A percentile compares a stretch with the other conserved stretches of the same genome.
Evolutionary conservation across 2,797 vertebrate species (phyloP).

Genomic region (Enteromius argenteus): DNA sequence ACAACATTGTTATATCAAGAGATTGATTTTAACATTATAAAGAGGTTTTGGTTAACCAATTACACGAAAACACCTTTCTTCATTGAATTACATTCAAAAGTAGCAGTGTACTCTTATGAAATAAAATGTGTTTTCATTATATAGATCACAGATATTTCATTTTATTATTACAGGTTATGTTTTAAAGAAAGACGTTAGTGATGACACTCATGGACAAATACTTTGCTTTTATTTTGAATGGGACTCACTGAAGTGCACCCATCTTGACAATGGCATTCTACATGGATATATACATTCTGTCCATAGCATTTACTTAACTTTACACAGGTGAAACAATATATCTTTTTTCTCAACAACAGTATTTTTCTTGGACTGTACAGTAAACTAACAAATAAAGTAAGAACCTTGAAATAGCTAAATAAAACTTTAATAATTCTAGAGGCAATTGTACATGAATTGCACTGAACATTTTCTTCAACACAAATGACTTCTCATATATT

Average conservation of each 20-base stretch:
- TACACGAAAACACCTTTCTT: not conserved
- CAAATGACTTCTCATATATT: slow-evolving; percentile 82
- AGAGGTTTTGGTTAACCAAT: not conserved
- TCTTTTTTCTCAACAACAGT: slow-evolving; percentile 35
- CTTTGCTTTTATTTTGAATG: slow-evolving; percentile 39
- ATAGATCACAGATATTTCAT: not conserved
- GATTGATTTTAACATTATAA: not conserved
- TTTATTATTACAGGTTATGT: not conserved
- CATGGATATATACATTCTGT: slow-evolving; percentile 53
- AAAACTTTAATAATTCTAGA: slow-evolving; percentile 93
- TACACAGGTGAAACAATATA: slow-evolving; percentile 51
- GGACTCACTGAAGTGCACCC: slow-evolving; percentile 29
- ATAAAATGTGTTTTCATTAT: not conserved
- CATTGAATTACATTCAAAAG: not conserved
- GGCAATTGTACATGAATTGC: slow-evolving; percentile 92
- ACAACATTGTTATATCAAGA: not conserved
- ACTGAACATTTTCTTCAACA: slow-evolving; percentile 83
- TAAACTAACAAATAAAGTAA: slow-evolving; percentile 46
- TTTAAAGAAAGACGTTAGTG: not conserved
- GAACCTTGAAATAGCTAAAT: slow-evolving; percentile 89
- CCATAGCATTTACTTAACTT: slow-evolving; percentile 49
- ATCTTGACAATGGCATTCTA: slow-evolving; percentile 51
- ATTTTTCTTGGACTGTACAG: slow-evolving; percentile 35
- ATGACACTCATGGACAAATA: slow-evolving; percentile 45
- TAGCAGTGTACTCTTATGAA: not conserved